phyloP scores from a whole-genome alignment of 2,797 vertebrate genomes.

The Bradypus variegatus region DNA sequence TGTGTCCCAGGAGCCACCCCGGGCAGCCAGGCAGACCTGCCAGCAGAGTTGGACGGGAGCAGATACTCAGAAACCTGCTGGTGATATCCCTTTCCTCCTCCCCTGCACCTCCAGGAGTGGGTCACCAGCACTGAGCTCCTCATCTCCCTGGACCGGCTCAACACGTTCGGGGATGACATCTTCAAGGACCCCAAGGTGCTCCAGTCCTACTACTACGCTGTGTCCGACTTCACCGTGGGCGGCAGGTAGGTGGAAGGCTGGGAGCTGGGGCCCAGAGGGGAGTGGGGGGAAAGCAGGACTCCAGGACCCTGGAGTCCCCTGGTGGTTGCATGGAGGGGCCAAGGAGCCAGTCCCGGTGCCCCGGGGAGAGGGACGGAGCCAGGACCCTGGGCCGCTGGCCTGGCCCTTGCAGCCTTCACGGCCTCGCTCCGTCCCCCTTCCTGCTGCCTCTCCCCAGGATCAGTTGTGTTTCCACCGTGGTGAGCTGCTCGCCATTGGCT shows the following conservation, averaged over 20 bases:
- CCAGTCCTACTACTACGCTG: constrained; percentile 90
- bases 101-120: constrained; percentile 81
- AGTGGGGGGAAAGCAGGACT: too few relatives aligned
- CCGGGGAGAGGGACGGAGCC: too few relatives aligned
- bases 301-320: background rate
- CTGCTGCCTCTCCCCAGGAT: background rate
- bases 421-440: rapidly evolving
- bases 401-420: rapidly evolving
- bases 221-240: constrained; percentile 92
- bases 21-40: background rate
- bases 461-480: background rate
- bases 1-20: background rate
- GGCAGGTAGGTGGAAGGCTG: constrained; percentile 81
- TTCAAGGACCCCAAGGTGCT: constrained; percentile 92
- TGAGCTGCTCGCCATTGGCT: rapidly evolving
- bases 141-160: constrained; percentile 90
- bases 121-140: constrained; percentile 93
- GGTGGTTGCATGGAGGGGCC: background rate
- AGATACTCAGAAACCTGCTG: rapidly evolving
- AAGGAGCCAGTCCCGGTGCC: background rate
- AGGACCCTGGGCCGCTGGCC: background rate
- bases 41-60: background rate
- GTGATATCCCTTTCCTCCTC: background rate
- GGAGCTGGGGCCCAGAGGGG: rapidly evolving
- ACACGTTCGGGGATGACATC: constrained; percentile 94